A percentile compares a stretch with the other conserved stretches of the same genome.
Conservation (phyloP, 1,140 invertebrate species). For the Neuroterus valhalla region DNA sequence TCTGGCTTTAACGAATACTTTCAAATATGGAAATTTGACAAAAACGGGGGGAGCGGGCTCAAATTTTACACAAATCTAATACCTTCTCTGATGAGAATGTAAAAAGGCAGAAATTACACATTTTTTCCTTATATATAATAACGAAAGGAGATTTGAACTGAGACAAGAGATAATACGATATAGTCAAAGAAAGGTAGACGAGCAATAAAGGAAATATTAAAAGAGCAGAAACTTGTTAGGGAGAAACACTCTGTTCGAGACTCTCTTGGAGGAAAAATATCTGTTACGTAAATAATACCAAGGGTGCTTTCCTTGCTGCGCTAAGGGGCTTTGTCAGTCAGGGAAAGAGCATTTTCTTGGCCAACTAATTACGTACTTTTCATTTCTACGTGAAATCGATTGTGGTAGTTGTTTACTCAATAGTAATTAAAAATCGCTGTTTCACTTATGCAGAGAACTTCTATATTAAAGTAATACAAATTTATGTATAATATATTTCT, state of each 20-base stretch:
- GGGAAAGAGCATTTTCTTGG: slow-evolving; percentile 2
- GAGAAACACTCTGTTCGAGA: not conserved
- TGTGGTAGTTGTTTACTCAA: not conserved
- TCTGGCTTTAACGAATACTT: too few species aligned
- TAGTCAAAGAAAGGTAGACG: too few species aligned
- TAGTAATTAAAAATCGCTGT: not conserved
- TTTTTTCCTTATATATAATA: too few species aligned
- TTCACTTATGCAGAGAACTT: not conserved
- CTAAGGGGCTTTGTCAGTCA: not conserved
- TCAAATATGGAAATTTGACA: too few species aligned
- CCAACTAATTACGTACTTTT: slow-evolving; percentile 7
- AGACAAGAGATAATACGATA: too few species aligned
- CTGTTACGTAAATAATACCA: slow-evolving; percentile 2
- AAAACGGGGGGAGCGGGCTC: too few species aligned
- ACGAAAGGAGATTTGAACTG: too few species aligned
- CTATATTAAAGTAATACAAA: too few species aligned
- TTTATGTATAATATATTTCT: too few species aligned
- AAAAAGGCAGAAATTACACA: too few species aligned
- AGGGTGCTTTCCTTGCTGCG: not conserved
- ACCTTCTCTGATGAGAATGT: too few species aligned
- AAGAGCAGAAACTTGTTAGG: not conserved
- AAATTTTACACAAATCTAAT: too few species aligned
- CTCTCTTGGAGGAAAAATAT: not conserved
- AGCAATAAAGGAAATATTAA: not conserved
- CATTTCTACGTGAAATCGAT: slow-evolving; percentile 4